Conservation (phyloP, 2,113 vertebrate genomes). For the Emydocephalus ijimae region DNA sequence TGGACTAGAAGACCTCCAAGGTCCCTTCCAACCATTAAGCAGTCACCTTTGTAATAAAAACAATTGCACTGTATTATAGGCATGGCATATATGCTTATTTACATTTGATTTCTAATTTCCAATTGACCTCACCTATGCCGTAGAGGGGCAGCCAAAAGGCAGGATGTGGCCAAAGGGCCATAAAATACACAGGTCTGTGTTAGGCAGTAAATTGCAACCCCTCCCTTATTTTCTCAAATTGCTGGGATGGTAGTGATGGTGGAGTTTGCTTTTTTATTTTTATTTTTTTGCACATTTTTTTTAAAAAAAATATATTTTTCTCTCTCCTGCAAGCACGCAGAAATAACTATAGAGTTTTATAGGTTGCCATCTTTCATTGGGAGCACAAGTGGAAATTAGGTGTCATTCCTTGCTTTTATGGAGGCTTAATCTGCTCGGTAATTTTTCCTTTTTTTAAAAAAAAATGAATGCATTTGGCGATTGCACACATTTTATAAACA, state of each 20-base stretch:
- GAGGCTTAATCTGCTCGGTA: neutral
- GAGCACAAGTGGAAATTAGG: neutral
- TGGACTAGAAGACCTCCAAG: too few relatives aligned
- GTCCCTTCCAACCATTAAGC: too few relatives aligned
- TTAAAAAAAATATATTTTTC: too few relatives aligned
- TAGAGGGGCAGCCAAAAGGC: neutral
- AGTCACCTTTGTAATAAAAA: too few relatives aligned
- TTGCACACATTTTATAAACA: neutral
- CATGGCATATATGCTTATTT: too few relatives aligned
- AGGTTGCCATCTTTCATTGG: neutral
- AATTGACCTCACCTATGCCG: neutral
- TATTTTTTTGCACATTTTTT: neutral
- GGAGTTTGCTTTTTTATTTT: neutral
- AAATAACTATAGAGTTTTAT: neutral
- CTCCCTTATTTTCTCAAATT: neutral
- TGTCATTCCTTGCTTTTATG: neutral
- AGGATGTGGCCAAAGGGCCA: neutral
- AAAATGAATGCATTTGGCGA: neutral
- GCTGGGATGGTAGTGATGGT: neutral
- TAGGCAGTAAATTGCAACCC: neutral
- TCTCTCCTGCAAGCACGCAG: neutral
- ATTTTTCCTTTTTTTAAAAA: neutral
- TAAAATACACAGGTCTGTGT: neutral
- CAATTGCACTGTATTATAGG: too few relatives aligned
- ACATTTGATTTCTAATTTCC: too few relatives aligned